Evolutionary conservation across 1,140 invertebrate species (phyloP).

Genomic region (Drosophila oshimai): DNA sequence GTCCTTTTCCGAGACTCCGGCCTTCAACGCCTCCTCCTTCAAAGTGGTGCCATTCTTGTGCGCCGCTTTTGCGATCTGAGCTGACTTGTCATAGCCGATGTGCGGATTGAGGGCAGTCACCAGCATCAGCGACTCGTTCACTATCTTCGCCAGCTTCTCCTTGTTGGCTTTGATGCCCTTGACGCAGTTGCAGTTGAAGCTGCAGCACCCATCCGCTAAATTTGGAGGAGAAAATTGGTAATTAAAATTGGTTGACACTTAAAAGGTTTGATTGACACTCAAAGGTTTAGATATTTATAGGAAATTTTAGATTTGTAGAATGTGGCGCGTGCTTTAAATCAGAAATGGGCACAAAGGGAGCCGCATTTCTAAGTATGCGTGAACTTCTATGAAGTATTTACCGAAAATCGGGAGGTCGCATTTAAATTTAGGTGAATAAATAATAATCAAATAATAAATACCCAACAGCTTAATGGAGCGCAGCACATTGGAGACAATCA

Average conservation of each 20-base stretch:
- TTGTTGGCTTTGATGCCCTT: not conserved
- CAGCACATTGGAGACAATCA: not conserved
- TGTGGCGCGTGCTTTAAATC: no score
- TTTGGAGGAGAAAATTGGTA: not conserved
- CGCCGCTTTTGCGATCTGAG: not conserved
- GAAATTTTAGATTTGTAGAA: no score
- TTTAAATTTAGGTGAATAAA: no score
- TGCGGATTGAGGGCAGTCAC: not conserved
- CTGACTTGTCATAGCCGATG: not conserved
- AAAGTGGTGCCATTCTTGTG: not conserved
- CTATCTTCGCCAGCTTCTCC: not conserved
- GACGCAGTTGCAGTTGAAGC: slow-evolving; percentile 94
- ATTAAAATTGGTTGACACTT: slow-evolving; percentile 83
- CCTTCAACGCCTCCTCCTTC: not conserved
- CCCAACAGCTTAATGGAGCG: slow-evolving; percentile 78
- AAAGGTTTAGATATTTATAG: no score
- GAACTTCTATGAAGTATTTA: no score
- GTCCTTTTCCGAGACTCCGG: not conserved
- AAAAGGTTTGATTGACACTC: no score
- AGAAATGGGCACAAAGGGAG: no score
- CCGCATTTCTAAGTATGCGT: no score
- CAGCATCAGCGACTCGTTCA: not conserved
- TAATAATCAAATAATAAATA: no score
- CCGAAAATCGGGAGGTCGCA: no score
- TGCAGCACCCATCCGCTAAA: slow-evolving; percentile 89